Base-by-base conservation (phyloP, 2,113 vertebrate species). In the Cairina moschata region DNA sequence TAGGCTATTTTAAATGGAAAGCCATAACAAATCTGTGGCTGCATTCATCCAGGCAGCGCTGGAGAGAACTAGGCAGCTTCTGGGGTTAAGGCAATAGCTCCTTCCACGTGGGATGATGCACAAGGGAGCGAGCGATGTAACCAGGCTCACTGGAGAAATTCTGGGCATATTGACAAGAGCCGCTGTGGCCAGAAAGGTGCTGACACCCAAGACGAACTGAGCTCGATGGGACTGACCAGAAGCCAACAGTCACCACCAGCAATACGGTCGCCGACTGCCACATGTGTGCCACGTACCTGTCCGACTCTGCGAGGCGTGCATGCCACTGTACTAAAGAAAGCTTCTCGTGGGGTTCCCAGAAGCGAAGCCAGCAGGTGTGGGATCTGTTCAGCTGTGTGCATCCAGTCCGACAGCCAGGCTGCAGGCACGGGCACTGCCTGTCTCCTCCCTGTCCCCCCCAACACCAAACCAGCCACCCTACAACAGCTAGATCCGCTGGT, bases 281-380 rank as follows among this genome's bases (percentile, higher is more conserved):
- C 8, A 17, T 0, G 13, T 3, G 3, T 2, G 31, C 28, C 29
- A 8, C 18, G 1, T 1, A 11, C 42, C 31, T 7, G 28, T 7
- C 10, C 1, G 3, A 11, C 40, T 3, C 3, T 0, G 5, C 17
- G 17, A 34, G 0, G 6, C 1, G 3, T 4, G 28, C 31, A 4
- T 0, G 1, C 5, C 1, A 1, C 11, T 14, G 1, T 8, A 17
- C n/a, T 8, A 1, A 50, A 36, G 34, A 18, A 40, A 63, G 10
- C 16, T 23, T 59, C 31, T 5, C 0, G 1, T 1, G 13, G 44
- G 29, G 20, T 11, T 58, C 79, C 68, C 63, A 7, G 15, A 11
- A 54, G 22, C 1, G 2, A 9, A 32, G 9, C 3, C 26, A 28
- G 31, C 46, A n/a, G 8, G 21, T 6, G 23, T 18, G n/a, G 58